phyloP scores from a whole-genome alignment of 2,888 invertebrate species.

The Synergus gifuensis region DNA sequence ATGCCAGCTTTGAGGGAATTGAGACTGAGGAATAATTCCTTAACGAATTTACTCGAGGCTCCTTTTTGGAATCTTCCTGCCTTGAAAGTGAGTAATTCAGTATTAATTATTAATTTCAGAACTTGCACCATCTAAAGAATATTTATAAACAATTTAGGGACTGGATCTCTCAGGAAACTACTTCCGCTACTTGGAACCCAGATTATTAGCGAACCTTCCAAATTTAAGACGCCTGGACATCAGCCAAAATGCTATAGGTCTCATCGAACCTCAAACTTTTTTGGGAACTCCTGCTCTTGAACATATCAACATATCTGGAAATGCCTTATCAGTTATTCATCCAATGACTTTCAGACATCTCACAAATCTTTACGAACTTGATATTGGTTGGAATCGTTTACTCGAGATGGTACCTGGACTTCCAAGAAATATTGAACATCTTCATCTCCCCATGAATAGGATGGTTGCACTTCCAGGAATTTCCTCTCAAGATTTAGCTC shows the following conservation, averaged over 20 bases:
- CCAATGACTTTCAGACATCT: slow-evolving; percentile 88
- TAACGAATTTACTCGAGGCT: slow-evolving; percentile 85
- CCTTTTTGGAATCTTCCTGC: slow-evolving; percentile 92
- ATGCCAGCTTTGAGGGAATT: slow-evolving; percentile 92
- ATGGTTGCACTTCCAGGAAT: slow-evolving; percentile 83
- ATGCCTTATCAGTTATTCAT: slow-evolving; percentile 85
- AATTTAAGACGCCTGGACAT: slow-evolving; percentile 88
- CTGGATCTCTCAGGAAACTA: slow-evolving; percentile 89
- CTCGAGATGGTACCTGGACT: slow-evolving; percentile 88
- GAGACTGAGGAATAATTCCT: slow-evolving; percentile 89
- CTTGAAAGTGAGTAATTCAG: slow-evolving; percentile 80
- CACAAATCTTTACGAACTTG: slow-evolving; percentile 87
- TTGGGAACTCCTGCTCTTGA: slow-evolving; percentile 86
- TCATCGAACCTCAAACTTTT: slow-evolving; percentile 87
- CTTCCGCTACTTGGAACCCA: slow-evolving; percentile 85
- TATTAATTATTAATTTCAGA: not conserved
- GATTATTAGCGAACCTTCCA: slow-evolving; percentile 86
- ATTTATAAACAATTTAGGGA: slow-evolving; percentile 78
- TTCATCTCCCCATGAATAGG: slow-evolving; percentile 86
- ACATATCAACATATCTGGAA: slow-evolving; percentile 88
- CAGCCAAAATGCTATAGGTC: slow-evolving; percentile 85
- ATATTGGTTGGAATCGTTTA: slow-evolving; percentile 86
- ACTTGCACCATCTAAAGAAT: not conserved
- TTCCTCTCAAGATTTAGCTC: slow-evolving; percentile 84
- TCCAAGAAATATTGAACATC: slow-evolving; percentile 87